Evolutionary conservation across 37 sponge, comb jelly and placozoan species (phyloP).

Genomic region (Ephydatia muelleri): DNA sequence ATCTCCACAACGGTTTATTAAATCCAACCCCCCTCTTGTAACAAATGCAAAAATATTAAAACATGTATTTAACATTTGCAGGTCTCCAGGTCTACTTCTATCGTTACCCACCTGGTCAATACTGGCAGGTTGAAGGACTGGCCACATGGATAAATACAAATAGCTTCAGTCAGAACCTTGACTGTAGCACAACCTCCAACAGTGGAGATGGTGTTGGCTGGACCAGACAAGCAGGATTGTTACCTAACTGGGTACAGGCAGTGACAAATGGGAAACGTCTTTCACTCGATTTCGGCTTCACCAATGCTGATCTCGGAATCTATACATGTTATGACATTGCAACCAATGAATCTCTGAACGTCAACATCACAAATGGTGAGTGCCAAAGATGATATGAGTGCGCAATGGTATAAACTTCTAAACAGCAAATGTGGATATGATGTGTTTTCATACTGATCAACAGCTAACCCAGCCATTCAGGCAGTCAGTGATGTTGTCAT

Average conservation of each 20-base stretch:
- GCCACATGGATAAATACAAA: slow-evolving; percentile 2
- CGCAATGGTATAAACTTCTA: too few species aligned
- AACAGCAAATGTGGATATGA: not conserved
- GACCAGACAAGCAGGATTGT: not conserved
- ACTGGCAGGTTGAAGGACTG: slow-evolving; percentile 38
- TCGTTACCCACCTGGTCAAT: not conserved
- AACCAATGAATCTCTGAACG: not conserved
- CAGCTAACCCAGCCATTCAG: not conserved
- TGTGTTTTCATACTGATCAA: not conserved
- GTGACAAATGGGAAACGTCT: not conserved
- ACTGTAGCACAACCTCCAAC: slow-evolving; percentile 37
- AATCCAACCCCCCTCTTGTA: too few species aligned
- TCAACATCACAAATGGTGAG: slow-evolving; percentile 29
- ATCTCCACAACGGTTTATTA: too few species aligned
- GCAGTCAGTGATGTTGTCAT: not conserved
- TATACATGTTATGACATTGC: slow-evolving; percentile 21
- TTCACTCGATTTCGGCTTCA: not conserved
- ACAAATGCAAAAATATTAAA: too few species aligned
- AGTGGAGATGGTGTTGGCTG: slow-evolving; percentile 13
- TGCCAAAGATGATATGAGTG: not conserved
- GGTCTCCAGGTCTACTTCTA: not conserved
- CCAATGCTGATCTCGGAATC: slow-evolving; percentile 1
- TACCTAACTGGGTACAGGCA: not conserved
- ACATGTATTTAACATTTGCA: not conserved
- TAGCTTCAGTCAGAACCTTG: not conserved